Conservation (phyloP, 2,113 vertebrate species). For the Clarias macrocephalus region DNA sequence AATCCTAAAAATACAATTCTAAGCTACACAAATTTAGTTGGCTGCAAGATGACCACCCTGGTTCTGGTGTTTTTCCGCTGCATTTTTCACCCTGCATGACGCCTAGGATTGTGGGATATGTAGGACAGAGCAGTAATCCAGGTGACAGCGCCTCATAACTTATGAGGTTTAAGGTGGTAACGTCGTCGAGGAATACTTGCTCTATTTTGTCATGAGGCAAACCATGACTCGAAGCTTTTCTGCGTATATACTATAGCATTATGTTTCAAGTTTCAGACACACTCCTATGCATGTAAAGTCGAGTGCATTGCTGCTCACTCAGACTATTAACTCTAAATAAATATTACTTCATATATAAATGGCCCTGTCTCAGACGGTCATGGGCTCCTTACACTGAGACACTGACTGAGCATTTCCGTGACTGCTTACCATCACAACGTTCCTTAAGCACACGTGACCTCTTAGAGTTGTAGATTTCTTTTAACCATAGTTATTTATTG, state of each 20-base stretch:
- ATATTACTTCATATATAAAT: neutral
- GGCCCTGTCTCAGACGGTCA: neutral
- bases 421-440: neutral
- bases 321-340: neutral
- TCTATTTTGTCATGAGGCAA: neutral
- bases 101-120: conserved; percentile 5
- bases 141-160: neutral
- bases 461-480: neutral
- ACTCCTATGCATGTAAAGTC: neutral
- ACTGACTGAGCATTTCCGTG: neutral
- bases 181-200: no score
- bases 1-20: neutral
- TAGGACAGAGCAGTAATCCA: neutral
- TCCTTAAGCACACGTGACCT: neutral
- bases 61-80: neutral
- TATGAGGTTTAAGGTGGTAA: no score
- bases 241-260: neutral
- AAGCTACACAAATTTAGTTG: neutral
- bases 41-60: neutral
- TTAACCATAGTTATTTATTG: no score
- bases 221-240: neutral
- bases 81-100: neutral
- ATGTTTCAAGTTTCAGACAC: neutral
- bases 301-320: neutral
- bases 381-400: neutral